A percentile compares a stretch with the other conserved stretches of the same genome.
These are phyloP conservation scores for Dyspetes luteomarginatus DNA, from an alignment of 2,888 invertebrate species.

Conservation along the genomic window DNA sequence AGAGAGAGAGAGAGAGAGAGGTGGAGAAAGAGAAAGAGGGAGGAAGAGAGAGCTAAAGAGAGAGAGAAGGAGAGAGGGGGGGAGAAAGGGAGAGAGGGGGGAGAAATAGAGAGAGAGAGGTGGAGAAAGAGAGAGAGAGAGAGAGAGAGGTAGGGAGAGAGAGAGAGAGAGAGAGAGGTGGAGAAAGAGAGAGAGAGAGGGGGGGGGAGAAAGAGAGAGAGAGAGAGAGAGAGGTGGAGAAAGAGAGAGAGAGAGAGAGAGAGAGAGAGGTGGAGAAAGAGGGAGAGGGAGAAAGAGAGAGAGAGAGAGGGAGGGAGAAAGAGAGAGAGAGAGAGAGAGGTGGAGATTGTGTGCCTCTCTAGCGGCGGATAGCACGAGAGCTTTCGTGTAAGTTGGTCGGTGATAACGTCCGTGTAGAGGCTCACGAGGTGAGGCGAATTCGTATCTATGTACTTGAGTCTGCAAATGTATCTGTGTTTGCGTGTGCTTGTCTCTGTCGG, in stretches of 20 bases:
- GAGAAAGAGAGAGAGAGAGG: conserved; percentile 51
- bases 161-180: conserved; percentile 28
- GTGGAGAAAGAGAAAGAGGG: not conserved
- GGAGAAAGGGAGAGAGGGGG: conserved; percentile 36
- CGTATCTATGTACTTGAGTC: conserved; percentile 29
- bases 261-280: conserved; percentile 40
- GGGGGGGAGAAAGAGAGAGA: conserved; percentile 10
- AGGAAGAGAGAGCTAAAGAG: conserved; percentile 19
- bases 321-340: conserved; percentile 26
- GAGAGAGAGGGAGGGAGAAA: conserved; percentile 5
- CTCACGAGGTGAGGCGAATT: conserved; percentile 47
- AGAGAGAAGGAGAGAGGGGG: conserved; percentile 40
- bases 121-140: not conserved
- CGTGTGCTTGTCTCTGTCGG: conserved; percentile 65
- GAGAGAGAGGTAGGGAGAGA: not conserved
- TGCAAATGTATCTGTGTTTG: conserved; percentile 53
- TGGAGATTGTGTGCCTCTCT: conserved; percentile 43
- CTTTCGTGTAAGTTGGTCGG: conserved; percentile 69
- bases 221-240: not conserved
- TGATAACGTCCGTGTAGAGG: conserved; percentile 59
- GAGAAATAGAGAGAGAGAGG: too few relatives aligned
- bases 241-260: conserved; percentile 42
- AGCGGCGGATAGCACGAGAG: conserved; percentile 61
- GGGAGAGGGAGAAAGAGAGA: not conserved
- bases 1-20: conserved; percentile 15